Percentiles rank a stretch among this genome's conserved stretches.
These are phyloP conservation scores for Sternotherus odoratus DNA, from an alignment of 2,797 vertebrate species.

Conservation along the genomic window DNA sequence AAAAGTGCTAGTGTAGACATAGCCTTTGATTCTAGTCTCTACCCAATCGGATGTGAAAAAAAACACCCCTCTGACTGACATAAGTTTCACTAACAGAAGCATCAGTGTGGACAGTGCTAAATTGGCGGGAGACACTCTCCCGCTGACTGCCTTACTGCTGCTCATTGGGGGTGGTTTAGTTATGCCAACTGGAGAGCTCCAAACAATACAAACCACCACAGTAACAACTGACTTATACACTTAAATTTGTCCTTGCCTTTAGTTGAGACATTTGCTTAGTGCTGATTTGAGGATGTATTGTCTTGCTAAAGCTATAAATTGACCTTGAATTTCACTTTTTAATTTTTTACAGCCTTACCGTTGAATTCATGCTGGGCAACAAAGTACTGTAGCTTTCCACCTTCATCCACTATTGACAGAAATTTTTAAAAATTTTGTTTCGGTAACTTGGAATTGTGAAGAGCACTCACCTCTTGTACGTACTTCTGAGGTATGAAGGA, in stretches of 20 bases:
- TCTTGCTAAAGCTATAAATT: neutral
- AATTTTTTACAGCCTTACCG: slow-evolving; percentile 83
- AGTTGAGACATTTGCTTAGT: neutral
- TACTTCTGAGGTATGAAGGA: slow-evolving; percentile 70
- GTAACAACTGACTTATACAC: neutral
- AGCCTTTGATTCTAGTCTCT: neutral
- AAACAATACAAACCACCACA: neutral
- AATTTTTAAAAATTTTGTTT: slow-evolving; percentile 74
- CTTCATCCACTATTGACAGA: slow-evolving; percentile 76
- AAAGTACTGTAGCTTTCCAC: slow-evolving; percentile 75
- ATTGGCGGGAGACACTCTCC: too few species aligned
- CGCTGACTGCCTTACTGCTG: too few species aligned
- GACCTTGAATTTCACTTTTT: slow-evolving; percentile 33
- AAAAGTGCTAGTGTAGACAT: too few species aligned
- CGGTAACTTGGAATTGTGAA: slow-evolving; percentile 67
- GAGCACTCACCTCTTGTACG: slow-evolving; percentile 56
- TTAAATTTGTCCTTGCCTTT: neutral
- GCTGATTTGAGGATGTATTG: neutral
- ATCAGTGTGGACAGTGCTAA: too few species aligned
- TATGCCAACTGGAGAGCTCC: too few species aligned
- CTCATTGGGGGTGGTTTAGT: too few species aligned
- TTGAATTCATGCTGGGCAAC: slow-evolving; percentile 76
- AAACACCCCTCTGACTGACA: too few species aligned
- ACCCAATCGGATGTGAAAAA: too few species aligned
- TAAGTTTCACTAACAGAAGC: too few species aligned